These are phyloP conservation scores for Apis cerana DNA, from an alignment of 1,140 invertebrate genomes.

Conservation along the genomic window DNA sequence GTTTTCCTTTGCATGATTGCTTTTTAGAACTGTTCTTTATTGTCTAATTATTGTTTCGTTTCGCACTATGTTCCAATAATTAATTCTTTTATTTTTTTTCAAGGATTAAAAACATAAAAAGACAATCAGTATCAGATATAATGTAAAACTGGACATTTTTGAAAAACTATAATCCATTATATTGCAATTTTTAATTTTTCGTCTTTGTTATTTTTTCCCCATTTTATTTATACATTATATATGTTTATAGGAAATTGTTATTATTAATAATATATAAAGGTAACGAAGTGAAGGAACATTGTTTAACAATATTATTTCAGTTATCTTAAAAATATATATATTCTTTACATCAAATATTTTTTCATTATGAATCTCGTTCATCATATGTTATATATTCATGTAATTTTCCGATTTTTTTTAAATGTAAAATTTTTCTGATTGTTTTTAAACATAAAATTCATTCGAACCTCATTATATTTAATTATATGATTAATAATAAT, in stretches of 20 bases:
- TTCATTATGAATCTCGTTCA: neutral
- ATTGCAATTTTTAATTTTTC: neutral
- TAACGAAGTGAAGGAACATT: slow-evolving; percentile 36
- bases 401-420: no score
- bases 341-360: neutral
- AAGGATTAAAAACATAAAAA: slow-evolving; percentile 20
- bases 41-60: slow-evolving; percentile 20
- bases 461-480: neutral
- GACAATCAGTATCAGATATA: neutral
- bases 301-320: neutral
- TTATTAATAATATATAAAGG: slow-evolving; percentile 13
- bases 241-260: slow-evolving; percentile 1
- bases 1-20: slow-evolving; percentile 1
- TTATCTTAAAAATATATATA: slow-evolving; percentile 25
- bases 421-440: no score
- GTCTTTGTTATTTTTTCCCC: neutral
- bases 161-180: neutral
- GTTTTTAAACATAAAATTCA: neutral
- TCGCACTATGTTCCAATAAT: neutral
- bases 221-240: neutral
- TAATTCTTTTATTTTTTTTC: neutral
- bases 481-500: neutral
- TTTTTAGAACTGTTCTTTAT: slow-evolving; percentile 21
- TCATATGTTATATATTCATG: neutral
- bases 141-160: neutral